These are phyloP conservation scores for Silurus lanzhouensis DNA, from an alignment of 2,797 vertebrate species.

Conservation along the genomic window DNA sequence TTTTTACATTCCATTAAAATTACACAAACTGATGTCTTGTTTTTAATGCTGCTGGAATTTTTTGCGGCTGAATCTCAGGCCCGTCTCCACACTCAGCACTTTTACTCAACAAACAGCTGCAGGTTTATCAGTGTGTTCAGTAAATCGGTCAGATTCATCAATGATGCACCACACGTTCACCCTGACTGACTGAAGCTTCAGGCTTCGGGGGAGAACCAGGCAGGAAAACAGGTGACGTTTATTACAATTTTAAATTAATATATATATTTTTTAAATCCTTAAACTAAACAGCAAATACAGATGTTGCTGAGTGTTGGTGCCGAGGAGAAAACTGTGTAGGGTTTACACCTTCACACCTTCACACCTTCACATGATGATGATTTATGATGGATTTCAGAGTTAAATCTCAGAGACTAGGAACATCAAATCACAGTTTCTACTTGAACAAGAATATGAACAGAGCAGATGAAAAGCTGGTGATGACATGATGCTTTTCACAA, in stretches of 20 bases:
- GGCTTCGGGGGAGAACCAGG: not conserved
- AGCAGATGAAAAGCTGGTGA: no score
- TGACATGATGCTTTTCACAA: no score
- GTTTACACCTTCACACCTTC: not conserved
- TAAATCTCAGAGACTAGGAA: no score
- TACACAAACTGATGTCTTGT: no score
- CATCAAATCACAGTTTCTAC: no score
- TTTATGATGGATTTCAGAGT: not conserved
- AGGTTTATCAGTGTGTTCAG: conserved; percentile 32
- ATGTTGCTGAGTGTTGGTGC: not conserved
- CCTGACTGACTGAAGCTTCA: not conserved
- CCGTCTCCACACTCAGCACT: not conserved
- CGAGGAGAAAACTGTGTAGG: not conserved
- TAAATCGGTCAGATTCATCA: conserved; percentile 40
- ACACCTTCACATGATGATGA: not conserved
- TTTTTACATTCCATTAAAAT: no score
- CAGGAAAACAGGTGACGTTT: not conserved
- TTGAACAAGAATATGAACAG: no score
- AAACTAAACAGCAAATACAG: not conserved
- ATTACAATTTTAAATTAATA: no score
- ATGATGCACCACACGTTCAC: conserved; percentile 33
- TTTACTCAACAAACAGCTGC: conserved; percentile 46
- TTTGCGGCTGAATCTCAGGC: not conserved
- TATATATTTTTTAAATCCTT: not conserved
- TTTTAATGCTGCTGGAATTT: no score